Conservation (phyloP, 2,113 vertebrate genomes). For the Scophthalmus maximus region DNA sequence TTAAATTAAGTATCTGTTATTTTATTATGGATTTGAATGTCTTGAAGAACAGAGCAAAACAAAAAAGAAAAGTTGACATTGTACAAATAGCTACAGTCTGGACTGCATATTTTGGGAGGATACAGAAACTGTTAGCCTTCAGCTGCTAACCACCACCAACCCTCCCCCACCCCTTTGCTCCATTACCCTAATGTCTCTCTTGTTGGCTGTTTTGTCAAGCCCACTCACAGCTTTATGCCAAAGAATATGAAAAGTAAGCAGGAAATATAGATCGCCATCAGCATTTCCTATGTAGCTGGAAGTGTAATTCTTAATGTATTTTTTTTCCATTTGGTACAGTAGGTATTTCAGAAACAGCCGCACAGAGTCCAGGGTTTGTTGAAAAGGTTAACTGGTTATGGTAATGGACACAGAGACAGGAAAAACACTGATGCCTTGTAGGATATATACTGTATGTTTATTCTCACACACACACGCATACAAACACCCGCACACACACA, state of each 20-base stretch:
- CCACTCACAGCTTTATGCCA: slow-evolving; percentile 56
- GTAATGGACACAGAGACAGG: slow-evolving; percentile 30
- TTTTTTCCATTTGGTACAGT: slow-evolving; percentile 28
- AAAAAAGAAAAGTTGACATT: no score
- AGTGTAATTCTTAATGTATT: slow-evolving; percentile 65
- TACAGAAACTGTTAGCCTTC: background rate
- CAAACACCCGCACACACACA: slow-evolving; percentile 1
- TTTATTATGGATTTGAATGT: background rate
- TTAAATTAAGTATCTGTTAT: background rate
- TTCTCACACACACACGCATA: slow-evolving; percentile 20
- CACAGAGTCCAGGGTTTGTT: slow-evolving; percentile 26
- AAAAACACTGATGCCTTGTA: slow-evolving; percentile 13
- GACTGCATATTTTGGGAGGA: background rate
- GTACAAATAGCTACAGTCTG: no score
- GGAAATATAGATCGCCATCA: slow-evolving; percentile 70
- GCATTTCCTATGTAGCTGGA: slow-evolving; percentile 51
- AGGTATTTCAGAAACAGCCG: slow-evolving; percentile 41
- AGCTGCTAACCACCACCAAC: background rate
- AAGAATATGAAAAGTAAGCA: slow-evolving; percentile 69
- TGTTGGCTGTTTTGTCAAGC: slow-evolving; percentile 52
- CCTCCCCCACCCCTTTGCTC: slow-evolving; percentile 16
- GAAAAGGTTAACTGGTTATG: slow-evolving; percentile 52
- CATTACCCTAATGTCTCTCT: slow-evolving; percentile 59
- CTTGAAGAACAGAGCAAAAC: no score
- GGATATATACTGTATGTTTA: slow-evolving; percentile 49